Evolutionary conservation across 2,888 invertebrate genomes (phyloP).

Genomic region (Dryobotodes eremita): DNA sequence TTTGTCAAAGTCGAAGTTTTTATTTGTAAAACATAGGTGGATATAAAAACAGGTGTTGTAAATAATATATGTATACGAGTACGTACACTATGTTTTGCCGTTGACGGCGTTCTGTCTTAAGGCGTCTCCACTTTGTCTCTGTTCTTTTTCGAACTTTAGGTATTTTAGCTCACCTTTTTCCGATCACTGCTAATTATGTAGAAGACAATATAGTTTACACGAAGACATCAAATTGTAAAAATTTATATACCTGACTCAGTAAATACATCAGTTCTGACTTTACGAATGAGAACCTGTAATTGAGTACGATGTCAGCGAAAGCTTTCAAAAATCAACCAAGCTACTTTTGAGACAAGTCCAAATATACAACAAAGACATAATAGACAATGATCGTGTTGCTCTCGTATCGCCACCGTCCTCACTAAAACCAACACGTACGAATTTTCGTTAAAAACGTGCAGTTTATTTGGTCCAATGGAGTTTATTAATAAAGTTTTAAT

Average conservation of each 20-base stretch:
- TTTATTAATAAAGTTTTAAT: slow-evolving; percentile 88
- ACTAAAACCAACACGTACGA: slow-evolving; percentile 65
- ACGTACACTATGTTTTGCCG: no score
- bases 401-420: slow-evolving; percentile 53
- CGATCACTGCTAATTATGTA: background rate
- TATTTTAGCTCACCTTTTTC: no score
- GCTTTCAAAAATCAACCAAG: background rate
- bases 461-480: slow-evolving; percentile 82
- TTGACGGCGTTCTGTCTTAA: no score
- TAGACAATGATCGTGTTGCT: background rate
- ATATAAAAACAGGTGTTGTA: no score
- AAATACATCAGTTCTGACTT: background rate
- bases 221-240: background rate
- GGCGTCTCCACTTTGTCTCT: no score
- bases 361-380: background rate
- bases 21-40: no score
- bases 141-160: no score
- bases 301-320: background rate
- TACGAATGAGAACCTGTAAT: background rate
- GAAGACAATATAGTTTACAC: background rate
- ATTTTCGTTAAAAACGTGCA: slow-evolving; percentile 84
- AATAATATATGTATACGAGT: no score
- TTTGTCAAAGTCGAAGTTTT: no score
- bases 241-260: background rate
- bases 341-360: background rate